Conservation (phyloP, 2,113 vertebrate genomes). For the Lichenostomus cassidix region DNA sequence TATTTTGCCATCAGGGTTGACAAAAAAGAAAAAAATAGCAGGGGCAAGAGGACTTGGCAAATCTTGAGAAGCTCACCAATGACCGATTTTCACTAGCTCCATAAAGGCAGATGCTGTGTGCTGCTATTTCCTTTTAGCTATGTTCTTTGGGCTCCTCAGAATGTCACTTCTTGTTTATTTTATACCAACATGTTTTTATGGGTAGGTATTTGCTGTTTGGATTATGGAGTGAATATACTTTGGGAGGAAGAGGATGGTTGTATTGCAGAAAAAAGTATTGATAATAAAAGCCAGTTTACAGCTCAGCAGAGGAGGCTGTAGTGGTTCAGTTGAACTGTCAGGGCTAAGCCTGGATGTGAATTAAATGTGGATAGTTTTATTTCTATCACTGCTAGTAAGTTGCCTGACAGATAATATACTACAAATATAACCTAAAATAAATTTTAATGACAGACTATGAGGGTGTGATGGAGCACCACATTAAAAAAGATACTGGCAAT, state of each 20-base stretch:
- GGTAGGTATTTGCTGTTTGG: not conserved
- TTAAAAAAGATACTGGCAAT: not conserved
- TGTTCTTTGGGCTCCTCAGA: not conserved
- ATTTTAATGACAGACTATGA: not conserved
- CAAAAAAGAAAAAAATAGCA: not conserved
- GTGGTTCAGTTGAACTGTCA: not conserved
- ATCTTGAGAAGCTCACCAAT: not conserved
- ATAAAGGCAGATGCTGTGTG: not conserved
- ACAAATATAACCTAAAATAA: not conserved
- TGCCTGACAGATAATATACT: not conserved
- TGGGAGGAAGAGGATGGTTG: not conserved
- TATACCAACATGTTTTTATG: not conserved
- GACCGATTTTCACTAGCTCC: not conserved
- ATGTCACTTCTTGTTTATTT: not conserved
- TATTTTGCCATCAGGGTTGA: not conserved
- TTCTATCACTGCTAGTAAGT: not conserved
- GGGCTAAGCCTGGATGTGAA: not conserved
- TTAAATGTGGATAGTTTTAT: not conserved
- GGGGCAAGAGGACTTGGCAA: not conserved
- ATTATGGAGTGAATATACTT: not conserved
- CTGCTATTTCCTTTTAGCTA: not conserved
- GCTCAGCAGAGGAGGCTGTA: not conserved
- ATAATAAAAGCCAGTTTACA: not conserved
- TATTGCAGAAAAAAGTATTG: not conserved
- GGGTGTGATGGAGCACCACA: not conserved